These are phyloP conservation scores for Pogonophryne albipinna DNA, from an alignment of 2,797 vertebrate genomes.

Conservation along the genomic window DNA sequence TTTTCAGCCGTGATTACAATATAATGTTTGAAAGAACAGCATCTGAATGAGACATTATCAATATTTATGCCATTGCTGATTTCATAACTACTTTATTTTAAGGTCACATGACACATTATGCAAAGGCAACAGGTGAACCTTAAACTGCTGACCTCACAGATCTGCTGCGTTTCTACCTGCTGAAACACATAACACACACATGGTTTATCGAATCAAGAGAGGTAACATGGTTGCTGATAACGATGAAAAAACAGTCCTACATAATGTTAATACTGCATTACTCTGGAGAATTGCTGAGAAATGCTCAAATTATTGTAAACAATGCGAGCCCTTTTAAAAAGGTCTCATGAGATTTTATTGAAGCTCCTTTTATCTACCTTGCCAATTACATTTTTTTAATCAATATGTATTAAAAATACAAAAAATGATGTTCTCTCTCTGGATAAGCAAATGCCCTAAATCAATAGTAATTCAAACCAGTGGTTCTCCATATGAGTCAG, in stretches of 20 bases:
- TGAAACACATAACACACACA: constrained; percentile 13
- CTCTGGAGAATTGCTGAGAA: neutral
- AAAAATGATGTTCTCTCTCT: too few species aligned
- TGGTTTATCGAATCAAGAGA: constrained; percentile 1
- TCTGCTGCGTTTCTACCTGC: constrained; percentile 4
- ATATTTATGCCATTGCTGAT: constrained; percentile 72
- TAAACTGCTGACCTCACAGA: constrained; percentile 35
- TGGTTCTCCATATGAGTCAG: too few species aligned
- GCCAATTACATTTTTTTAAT: too few species aligned
- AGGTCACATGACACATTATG: constrained; percentile 66
- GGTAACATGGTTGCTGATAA: neutral
- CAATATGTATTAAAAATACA: too few species aligned
- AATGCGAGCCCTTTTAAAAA: neutral
- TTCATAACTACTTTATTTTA: constrained; percentile 62
- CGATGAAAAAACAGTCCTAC: neutral
- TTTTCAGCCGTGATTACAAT: constrained; percentile 54
- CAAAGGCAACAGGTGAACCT: constrained; percentile 51
- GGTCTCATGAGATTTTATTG: too few species aligned
- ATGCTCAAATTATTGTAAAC: neutral
- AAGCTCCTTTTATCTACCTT: too few species aligned
- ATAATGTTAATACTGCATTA: neutral
- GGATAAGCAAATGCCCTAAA: too few species aligned
- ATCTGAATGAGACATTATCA: constrained; percentile 66
- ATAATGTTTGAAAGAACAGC: constrained; percentile 66
- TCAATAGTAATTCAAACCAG: too few species aligned